Conservation (phyloP, 2,113 vertebrate species). For the Tamias sibiricus region DNA sequence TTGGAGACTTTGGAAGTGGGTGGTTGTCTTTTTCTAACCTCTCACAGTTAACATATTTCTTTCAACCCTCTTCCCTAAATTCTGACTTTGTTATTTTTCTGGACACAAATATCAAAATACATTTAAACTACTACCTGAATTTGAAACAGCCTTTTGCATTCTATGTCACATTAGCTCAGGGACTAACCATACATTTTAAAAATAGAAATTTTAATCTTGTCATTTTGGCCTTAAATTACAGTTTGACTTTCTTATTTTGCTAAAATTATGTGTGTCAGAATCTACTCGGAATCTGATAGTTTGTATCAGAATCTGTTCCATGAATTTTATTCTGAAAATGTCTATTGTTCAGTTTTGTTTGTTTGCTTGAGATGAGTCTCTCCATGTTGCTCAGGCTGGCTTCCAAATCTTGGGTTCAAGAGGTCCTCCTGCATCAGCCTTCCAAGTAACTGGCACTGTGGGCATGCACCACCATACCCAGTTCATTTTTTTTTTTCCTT, state of each 20-base stretch:
- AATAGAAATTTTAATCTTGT: neutral
- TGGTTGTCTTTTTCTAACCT: constrained; percentile 28
- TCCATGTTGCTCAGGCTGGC: neutral
- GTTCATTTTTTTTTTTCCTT: neutral
- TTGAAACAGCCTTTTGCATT: neutral
- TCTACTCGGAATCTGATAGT: neutral
- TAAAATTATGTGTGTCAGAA: constrained; percentile 33
- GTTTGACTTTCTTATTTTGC: constrained; percentile 48
- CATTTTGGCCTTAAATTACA: neutral
- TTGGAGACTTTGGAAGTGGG: neutral
- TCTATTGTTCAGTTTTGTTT: neutral
- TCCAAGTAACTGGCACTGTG: neutral
- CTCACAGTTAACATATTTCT: neutral
- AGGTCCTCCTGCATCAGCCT: neutral
- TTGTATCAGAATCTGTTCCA: neutral
- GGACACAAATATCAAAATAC: neutral
- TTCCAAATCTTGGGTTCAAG: neutral
- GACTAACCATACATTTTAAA: neutral
- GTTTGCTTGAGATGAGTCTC: neutral
- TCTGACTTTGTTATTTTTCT: neutral
- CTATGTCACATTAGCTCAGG: neutral
- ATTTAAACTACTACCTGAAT: neutral
- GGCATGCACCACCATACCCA: neutral
- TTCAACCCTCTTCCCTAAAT: neutral
- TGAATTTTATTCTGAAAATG: constrained; percentile 34